Conservation (phyloP, 2,888 invertebrate genomes). For the Microplitis deprimator region DNA sequence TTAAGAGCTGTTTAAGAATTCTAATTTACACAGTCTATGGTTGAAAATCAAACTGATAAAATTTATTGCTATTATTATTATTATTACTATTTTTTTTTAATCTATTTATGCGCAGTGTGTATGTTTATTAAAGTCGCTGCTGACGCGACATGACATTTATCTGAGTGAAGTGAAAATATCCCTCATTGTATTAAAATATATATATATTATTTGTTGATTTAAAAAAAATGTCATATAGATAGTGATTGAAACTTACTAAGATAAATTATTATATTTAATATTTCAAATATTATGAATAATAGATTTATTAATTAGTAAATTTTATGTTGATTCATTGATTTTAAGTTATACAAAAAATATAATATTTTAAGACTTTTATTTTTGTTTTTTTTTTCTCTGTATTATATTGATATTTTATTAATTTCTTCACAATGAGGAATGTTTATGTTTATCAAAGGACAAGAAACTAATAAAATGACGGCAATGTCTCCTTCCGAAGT, state of each 20-base stretch:
- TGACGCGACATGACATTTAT: neutral
- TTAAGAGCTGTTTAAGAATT: neutral
- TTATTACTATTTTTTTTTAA: neutral
- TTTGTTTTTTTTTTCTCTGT: neutral
- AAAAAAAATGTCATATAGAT: neutral
- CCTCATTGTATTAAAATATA: neutral
- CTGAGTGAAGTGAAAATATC: neutral
- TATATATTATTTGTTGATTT: neutral
- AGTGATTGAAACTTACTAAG: neutral
- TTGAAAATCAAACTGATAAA: neutral
- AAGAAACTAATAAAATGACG: conserved; percentile 77
- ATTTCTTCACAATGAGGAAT: conserved; percentile 54
- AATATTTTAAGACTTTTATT: neutral
- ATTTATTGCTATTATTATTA: neutral
- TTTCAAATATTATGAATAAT: neutral
- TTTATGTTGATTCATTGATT: neutral
- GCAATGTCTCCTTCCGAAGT: conserved; percentile 84
- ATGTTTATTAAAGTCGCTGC: neutral
- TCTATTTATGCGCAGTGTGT: neutral
- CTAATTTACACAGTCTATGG: conserved; percentile 1
- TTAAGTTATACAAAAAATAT: neutral
- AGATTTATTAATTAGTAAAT: neutral
- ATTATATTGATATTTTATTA: neutral
- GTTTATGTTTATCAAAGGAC: conserved; percentile 66
- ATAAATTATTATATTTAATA: neutral